Evolutionary conservation across 2,888 invertebrate genomes (phyloP), one percentile per base, ranked within the genome.

Genomic region (Onthophagus sagittarius): DNA sequence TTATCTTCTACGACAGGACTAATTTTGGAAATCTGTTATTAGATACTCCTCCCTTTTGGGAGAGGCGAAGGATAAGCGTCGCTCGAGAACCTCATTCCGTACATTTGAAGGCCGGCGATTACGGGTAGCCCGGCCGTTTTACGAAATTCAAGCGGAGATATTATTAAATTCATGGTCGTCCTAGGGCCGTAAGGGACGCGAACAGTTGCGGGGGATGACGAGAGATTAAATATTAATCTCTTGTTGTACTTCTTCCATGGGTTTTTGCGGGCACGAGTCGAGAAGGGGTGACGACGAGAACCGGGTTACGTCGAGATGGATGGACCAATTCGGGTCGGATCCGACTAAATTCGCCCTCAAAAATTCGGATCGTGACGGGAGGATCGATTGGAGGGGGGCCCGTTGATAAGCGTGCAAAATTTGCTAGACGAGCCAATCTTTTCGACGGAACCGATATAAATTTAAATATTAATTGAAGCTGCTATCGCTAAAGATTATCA

Each of bases 21-120:
- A 74, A 76, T 75, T 76, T 76, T 76, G 65, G 75, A 76, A 74
- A 71, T 72, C 73, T 67, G 75, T 75, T 76, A 76, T 76, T 76
- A 75, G 75, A 76, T 76, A 75, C 76, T 23, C 32, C 31, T 23
- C 72, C 67, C 67, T 31, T 67, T 32, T 64, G 9, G 64, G 23
- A 1, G 23, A 23, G 2, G 23, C 23, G 23, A 23, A 23, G 23
- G 23, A 23, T 23, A 23, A 23, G n/a, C 33, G 33, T 33, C 33
- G 5, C 33, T 65, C 73, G 75, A 76, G 75, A 73, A 76, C 74
- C 31, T 67, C 67, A 23, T 31, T 11, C 31, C 23, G 23, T n/a
- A 23, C 67, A 15, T 63, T 63, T 15, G 67, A 23, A 32, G 13
- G 31, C 23, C 15, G 31, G 67, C 23, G 31, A 15, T n/a, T 73